Conservation (phyloP, 2,797 vertebrate species). For the Smutsia temminckii region DNA sequence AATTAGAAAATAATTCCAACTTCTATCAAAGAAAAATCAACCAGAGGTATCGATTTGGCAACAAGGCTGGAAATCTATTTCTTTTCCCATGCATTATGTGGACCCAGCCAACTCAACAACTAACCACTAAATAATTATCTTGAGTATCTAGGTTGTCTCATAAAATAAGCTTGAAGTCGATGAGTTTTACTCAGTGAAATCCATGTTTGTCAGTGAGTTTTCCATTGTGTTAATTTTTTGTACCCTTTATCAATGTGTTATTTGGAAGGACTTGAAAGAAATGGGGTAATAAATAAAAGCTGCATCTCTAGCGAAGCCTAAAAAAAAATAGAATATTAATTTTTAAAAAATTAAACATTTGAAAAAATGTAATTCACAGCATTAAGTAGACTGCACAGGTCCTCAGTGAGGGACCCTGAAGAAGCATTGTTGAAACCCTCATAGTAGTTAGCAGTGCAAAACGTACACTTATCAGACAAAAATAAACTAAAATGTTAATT, state of each 20-base stretch:
- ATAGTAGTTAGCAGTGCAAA: conserved; percentile 86
- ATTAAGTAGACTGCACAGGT: conserved; percentile 83
- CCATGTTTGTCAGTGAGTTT: conserved; percentile 76
- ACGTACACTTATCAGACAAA: conserved; percentile 83
- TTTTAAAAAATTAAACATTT: conserved; percentile 78
- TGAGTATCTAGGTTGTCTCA: conserved; percentile 52
- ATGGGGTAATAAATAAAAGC: conserved; percentile 86
- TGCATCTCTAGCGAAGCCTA: conserved; percentile 81
- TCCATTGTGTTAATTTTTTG: conserved; percentile 67
- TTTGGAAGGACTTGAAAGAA: conserved; percentile 74
- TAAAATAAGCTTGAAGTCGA: conserved; percentile 65
- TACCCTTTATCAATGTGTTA: conserved; percentile 77
- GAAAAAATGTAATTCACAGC: conserved; percentile 88
- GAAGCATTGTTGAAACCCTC: conserved; percentile 78
- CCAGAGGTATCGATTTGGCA: conserved; percentile 77
- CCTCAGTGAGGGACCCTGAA: conserved; percentile 76
- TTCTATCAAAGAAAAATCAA: conserved; percentile 78
- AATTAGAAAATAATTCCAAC: conserved; percentile 69
- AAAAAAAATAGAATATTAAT: conserved; percentile 82
- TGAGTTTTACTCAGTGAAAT: conserved; percentile 76
- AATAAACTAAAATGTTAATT: conserved; percentile 83
- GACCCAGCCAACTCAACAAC: conserved; percentile 55
- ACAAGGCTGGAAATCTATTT: conserved; percentile 77
- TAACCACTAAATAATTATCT: conserved; percentile 58
- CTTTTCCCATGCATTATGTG: conserved; percentile 61